These are phyloP conservation scores for Periparus ater DNA, from an alignment of 2,797 vertebrate genomes.

Conservation along the genomic window DNA sequence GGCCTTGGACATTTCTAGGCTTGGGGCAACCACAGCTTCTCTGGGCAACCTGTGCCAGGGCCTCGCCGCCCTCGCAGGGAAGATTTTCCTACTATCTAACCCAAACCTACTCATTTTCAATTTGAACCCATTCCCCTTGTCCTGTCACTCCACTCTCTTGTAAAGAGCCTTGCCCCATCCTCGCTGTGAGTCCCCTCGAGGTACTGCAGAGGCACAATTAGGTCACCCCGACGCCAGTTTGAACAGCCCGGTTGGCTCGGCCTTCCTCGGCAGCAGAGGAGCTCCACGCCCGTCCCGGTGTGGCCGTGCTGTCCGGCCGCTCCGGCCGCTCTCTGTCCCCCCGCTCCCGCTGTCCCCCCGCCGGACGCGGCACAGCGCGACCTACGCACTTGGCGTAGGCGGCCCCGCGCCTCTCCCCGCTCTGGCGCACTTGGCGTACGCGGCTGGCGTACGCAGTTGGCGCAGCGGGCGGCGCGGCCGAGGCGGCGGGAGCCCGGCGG, in stretches of 20 bases:
- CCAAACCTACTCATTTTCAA: accelerated
- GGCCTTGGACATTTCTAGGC: neutral
- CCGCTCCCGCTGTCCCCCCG: neutral
- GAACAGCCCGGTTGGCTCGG: neutral
- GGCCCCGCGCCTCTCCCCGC: neutral
- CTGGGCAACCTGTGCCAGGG: neutral
- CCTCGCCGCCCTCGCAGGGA: too few relatives aligned
- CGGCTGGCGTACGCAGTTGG: conserved; percentile 27
- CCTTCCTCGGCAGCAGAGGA: accelerated
- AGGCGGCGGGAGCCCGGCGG: conserved; percentile 50
- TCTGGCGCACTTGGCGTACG: neutral
- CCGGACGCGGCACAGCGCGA: neutral
- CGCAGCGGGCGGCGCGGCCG: conserved; percentile 42
- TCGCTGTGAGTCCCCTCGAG: neutral
- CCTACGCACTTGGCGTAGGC: neutral
- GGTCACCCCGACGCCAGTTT: neutral
- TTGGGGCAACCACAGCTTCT: neutral
- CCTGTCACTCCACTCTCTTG: too few relatives aligned
- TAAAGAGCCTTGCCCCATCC: neutral
- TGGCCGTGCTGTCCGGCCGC: too few relatives aligned
- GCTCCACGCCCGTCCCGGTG: neutral
- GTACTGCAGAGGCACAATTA: accelerated
- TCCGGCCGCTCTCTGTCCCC: neutral
- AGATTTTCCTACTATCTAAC: too few relatives aligned
- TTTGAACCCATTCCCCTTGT: neutral